These are phyloP conservation scores for Brachystomella parvula DNA, from an alignment of 1,140 invertebrate genomes.

Conservation along the genomic window DNA sequence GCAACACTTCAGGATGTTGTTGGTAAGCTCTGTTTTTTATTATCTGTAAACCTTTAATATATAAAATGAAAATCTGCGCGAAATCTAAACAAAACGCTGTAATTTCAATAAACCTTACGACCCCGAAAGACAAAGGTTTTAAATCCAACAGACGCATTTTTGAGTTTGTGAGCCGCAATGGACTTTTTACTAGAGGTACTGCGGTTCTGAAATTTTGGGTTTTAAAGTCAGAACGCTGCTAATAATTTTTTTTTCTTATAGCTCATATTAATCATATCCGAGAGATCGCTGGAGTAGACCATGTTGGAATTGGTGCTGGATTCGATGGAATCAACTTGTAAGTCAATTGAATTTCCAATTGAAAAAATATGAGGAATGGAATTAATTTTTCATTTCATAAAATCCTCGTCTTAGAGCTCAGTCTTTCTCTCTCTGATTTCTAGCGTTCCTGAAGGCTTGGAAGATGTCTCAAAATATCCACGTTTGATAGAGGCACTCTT, in stretches of 20 bases:
- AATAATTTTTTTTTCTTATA: constrained; percentile 51
- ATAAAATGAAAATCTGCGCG: not conserved
- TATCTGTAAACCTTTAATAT: not conserved
- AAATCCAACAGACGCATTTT: too few relatives aligned
- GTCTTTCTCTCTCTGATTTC: not conserved
- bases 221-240: too few relatives aligned
- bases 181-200: too few relatives aligned
- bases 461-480: constrained; percentile 85
- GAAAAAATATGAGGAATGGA: too few relatives aligned
- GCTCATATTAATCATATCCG: constrained; percentile 82
- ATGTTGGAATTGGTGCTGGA: constrained; percentile 77
- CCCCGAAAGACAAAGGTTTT: too few relatives aligned
- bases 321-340: constrained; percentile 81
- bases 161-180: too few relatives aligned
- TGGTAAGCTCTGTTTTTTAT: constrained; percentile 44
- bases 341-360: constrained; percentile 50
- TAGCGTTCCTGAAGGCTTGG: constrained; percentile 70
- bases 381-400: not conserved
- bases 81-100: too few relatives aligned
- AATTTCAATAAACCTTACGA: too few relatives aligned
- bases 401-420: not conserved
- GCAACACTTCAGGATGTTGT: constrained; percentile 46
- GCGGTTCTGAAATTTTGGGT: too few relatives aligned
- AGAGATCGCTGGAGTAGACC: constrained; percentile 70
- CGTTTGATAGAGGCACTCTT: constrained; percentile 55